Percentiles rank a stretch among this genome's conserved stretches.
phyloP scores from a whole-genome alignment of 2,113 vertebrate species.

The Cepphus grylle region DNA sequence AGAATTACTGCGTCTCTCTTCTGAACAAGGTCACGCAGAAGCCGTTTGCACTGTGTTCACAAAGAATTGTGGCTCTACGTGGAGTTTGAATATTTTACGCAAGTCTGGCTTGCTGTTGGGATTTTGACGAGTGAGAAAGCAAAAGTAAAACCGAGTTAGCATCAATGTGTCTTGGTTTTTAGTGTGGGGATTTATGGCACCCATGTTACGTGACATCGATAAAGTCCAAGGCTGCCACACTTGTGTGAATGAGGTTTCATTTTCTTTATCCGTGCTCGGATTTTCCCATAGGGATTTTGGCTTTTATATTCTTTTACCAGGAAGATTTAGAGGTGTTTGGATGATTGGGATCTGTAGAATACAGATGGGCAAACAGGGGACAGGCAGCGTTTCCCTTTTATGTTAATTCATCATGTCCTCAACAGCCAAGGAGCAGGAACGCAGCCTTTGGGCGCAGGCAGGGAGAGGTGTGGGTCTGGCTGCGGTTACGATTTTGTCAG shows the following conservation, averaged over 20 bases:
- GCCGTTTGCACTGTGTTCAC: not conserved
- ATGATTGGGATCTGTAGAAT: not conserved
- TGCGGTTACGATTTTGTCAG: not conserved
- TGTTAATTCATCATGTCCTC: not conserved
- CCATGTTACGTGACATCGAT: accelerated
- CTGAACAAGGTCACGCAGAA: not conserved
- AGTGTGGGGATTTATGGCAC: not conserved
- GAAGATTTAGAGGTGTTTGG: not conserved
- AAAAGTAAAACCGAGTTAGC: not conserved
- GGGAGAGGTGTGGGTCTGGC: not conserved
- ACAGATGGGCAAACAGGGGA: not conserved
- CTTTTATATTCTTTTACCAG: not conserved
- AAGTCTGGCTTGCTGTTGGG: not conserved
- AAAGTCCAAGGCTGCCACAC: not conserved
- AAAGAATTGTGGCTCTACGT: not conserved
- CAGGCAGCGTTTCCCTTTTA: not conserved
- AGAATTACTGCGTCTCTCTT: not conserved
- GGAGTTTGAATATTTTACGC: not conserved
- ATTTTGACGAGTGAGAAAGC: not conserved
- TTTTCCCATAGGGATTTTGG: not conserved
- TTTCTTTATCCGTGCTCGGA: not conserved
- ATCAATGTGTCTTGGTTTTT: not conserved
- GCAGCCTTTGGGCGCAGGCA: not conserved
- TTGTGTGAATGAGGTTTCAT: not conserved
- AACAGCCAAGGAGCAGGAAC: not conserved